Evolutionary conservation across 1,140 invertebrate genomes (phyloP).

Genomic region (Leptopilina clavipes): DNA sequence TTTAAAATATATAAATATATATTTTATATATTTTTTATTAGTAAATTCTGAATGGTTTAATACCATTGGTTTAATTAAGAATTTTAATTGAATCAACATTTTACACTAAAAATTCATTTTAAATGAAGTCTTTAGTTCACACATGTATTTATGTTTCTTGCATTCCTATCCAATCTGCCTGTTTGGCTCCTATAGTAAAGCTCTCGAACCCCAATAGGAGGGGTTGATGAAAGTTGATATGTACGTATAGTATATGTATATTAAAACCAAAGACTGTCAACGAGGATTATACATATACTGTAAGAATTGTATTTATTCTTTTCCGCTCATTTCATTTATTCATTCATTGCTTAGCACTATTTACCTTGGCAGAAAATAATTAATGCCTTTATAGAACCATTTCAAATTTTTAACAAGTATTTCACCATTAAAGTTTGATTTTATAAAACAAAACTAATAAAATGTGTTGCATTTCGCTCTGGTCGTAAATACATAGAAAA

Average conservation of each 20-base stretch:
- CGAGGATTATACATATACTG: background rate
- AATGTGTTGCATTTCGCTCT: background rate
- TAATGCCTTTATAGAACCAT: too few species aligned
- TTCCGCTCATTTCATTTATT: background rate
- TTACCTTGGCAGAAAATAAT: too few species aligned
- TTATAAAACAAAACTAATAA: background rate
- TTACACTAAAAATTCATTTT: background rate
- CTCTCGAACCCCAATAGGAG: background rate
- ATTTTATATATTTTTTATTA: too few species aligned
- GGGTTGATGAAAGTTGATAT: slow-evolving; percentile 1
- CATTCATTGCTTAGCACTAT: background rate
- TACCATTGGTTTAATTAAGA: too few species aligned
- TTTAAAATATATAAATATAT: too few species aligned
- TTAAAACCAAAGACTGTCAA: slow-evolving; percentile 22
- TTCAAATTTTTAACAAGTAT: too few species aligned
- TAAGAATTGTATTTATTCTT: slow-evolving; percentile 3
- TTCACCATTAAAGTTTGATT: background rate
- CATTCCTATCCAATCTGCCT: background rate
- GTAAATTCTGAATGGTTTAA: too few species aligned
- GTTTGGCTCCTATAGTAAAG: slow-evolving; percentile 1
- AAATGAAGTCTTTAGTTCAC: background rate
- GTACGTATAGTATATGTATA: slow-evolving; percentile 11
- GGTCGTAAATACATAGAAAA: background rate
- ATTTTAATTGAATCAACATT: background rate
- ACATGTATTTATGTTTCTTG: slow-evolving; percentile 24